A percentile compares a stretch with the other conserved stretches of the same genome.
These are phyloP conservation scores for Galeopsomyia nigrocyanea DNA, from an alignment of 2,888 invertebrate species.

Conservation along the genomic window DNA sequence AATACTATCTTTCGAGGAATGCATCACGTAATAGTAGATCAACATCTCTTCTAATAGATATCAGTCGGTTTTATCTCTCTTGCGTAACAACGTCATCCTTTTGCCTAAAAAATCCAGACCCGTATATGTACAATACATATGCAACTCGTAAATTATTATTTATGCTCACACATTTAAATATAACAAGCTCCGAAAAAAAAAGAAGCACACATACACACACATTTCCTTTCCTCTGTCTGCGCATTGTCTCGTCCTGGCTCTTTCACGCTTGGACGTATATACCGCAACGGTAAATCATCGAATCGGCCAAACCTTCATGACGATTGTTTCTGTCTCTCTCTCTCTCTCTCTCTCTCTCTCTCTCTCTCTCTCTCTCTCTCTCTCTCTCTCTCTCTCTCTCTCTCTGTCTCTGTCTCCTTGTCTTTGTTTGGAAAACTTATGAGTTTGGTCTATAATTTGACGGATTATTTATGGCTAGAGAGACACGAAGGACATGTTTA, in stretches of 20 bases:
- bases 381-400: neutral
- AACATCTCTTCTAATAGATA: slow-evolving; percentile 15
- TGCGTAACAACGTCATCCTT: slow-evolving; percentile 7
- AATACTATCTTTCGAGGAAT: slow-evolving; percentile 6
- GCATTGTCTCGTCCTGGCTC: slow-evolving; percentile 12
- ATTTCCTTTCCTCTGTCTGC: slow-evolving; percentile 3
- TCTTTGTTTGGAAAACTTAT: slow-evolving; percentile 31
- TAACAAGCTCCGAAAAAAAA: slow-evolving; percentile 8
- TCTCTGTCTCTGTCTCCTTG: slow-evolving; percentile 13
- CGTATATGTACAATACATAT: neutral
- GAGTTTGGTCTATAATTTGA: neutral
- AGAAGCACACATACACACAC: too few relatives aligned
- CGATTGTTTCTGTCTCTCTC: slow-evolving; percentile 28
- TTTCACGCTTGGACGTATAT: slow-evolving; percentile 7
- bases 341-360: slow-evolving; percentile 2
- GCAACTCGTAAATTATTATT: slow-evolving; percentile 24
- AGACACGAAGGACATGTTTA: neutral
- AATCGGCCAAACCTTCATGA: slow-evolving; percentile 27
- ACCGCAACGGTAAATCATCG: slow-evolving; percentile 25
- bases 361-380: neutral
- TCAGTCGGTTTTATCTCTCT: slow-evolving; percentile 33
- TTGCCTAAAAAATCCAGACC: neutral
- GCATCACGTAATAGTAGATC: slow-evolving; percentile 17
- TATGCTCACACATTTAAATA: neutral
- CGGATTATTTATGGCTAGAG: slow-evolving; percentile 5